Base-by-base conservation (phyloP, 2,797 vertebrate species). In the Pitangus sulphuratus region DNA sequence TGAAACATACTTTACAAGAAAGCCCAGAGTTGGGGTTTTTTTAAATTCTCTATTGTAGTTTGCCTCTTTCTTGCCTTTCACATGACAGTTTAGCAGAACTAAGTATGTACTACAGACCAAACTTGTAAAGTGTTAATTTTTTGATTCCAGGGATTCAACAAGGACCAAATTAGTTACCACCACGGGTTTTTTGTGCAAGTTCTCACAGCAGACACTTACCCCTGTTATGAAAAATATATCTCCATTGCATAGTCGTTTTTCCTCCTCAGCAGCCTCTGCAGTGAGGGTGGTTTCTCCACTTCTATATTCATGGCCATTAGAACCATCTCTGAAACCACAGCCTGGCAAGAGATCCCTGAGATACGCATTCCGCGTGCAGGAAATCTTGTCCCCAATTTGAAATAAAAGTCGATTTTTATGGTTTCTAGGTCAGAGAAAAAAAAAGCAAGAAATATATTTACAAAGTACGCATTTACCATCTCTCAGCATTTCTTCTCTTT, bases 161-260 rank as follows among this genome's bases (percentile, higher is more conserved):
- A 64, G 28, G 26, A 50, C 11, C 7, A 18, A 35, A 40, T 72
- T 6, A 10, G 24, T 44, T 84, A 45, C 47, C 22, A 47, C 3
- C 24, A 17, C 1, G 9, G 1, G 13, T 48, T 70, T 51, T 39
- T 35, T 33, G 35, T 50, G 26, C 19, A 58, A 53, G 24, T 50
- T 71, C 39, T 50, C 69, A 51, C n/a, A 76, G 37, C 25, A 82
- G 76, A 28, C n/a, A 88, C 95, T 94, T 94, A 98, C 98, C 21
- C 6, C 1, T 25, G 31, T 97, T 97, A 99, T 98, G 85, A 98
- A 99, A 97, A 98, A 99, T 95, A 98, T 97, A 94, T 99, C 98
- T 87, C 98, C 98, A 50, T 99, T 99, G 95, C 98, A 99, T 1
- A 99, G 94, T 20, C 98, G 97, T 81, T 75, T 97, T 69, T 44